phyloP scores from a whole-genome alignment of 1,140 invertebrate species.

The Pissodes strobi region DNA sequence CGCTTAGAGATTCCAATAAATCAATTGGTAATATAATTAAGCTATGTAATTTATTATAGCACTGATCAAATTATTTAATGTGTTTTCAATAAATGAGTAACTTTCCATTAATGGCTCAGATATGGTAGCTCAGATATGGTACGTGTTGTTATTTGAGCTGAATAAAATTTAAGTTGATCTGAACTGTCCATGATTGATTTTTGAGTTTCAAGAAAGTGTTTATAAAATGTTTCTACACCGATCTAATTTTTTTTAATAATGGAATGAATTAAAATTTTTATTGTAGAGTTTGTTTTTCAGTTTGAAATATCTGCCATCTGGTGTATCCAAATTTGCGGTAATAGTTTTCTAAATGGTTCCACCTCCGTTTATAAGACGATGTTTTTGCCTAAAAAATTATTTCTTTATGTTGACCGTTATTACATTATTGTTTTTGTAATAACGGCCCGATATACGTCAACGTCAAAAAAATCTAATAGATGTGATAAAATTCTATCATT shows the following conservation, averaged over 20 bases:
- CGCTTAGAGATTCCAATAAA: background rate
- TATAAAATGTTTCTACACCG: conserved; percentile 18
- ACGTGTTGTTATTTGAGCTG: too few species aligned
- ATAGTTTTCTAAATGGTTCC: conserved; percentile 29
- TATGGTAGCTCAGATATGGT: too few species aligned
- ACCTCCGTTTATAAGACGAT: conserved; percentile 19
- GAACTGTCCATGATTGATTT: background rate
- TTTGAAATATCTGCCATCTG: conserved; percentile 26
- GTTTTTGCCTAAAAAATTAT: conserved; percentile 7
- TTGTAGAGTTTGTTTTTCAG: conserved; percentile 6
- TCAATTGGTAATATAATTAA: conserved; percentile 20
- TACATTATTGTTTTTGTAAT: background rate
- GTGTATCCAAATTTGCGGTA: conserved; percentile 26
- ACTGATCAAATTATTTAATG: conserved; percentile 5
- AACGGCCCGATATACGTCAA: background rate
- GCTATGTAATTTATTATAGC: conserved; percentile 13
- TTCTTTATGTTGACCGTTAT: conserved; percentile 4
- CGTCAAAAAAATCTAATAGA: background rate
- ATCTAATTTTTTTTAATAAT: conserved; percentile 29
- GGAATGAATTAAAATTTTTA: conserved; percentile 31
- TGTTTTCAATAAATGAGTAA: background rate
- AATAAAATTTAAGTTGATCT: background rate
- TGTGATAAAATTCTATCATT: background rate
- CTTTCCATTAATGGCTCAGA: conserved; percentile 10
- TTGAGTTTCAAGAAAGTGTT: too few species aligned